Percentiles rank a stretch among this genome's conserved stretches.
Evolutionary conservation across 2,797 vertebrate species (phyloP).

Genomic region (Rhinichthys osculus): DNA sequence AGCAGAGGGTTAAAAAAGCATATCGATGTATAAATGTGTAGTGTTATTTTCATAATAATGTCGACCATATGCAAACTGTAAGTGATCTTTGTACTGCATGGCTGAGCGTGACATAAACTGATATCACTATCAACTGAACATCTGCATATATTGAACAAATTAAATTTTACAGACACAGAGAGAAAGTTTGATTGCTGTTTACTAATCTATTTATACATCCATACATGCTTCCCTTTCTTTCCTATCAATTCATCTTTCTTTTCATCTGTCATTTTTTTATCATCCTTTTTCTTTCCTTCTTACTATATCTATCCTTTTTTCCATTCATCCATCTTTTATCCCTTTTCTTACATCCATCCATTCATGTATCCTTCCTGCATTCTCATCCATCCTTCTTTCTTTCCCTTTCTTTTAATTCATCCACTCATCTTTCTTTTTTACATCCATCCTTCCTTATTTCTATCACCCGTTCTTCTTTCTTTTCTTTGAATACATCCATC

Average conservation of each 20-base stretch:
- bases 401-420: not conserved
- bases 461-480: not conserved
- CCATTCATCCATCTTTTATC: not conserved
- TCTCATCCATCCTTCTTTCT: not conserved
- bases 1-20: slow-evolving; percentile 53
- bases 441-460: not conserved
- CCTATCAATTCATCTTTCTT: not conserved
- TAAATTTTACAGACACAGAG: not conserved
- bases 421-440: not conserved
- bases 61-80: slow-evolving; percentile 42
- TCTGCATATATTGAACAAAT: slow-evolving; percentile 51
- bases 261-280: not conserved
- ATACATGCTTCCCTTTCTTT: not conserved
- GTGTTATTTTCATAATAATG: slow-evolving; percentile 42
- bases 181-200: slow-evolving; percentile 4
- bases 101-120: slow-evolving; percentile 21
- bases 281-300: not conserved
- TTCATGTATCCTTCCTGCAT: not conserved
- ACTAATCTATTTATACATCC: not conserved
- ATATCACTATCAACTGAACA: slow-evolving; percentile 40
- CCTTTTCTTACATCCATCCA: not conserved
- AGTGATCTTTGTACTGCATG: slow-evolving; percentile 37
- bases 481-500: not conserved
- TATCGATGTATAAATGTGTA: slow-evolving; percentile 7
- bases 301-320: not conserved